These are phyloP conservation scores for Lasioglossum leucozonium DNA, from an alignment of 2,888 invertebrate genomes.

Conservation along the genomic window DNA sequence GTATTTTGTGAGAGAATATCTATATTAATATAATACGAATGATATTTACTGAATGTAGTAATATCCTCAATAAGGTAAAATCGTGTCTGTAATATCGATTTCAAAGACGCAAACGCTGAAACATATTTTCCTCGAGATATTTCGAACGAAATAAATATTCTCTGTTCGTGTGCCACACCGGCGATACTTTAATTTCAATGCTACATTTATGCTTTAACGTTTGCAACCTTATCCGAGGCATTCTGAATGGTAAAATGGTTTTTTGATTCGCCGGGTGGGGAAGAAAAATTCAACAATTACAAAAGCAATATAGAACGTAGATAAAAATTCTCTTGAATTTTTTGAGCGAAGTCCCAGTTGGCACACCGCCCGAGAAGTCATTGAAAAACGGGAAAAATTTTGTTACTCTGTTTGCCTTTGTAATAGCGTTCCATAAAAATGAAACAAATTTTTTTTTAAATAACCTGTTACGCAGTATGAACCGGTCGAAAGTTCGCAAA, in stretches of 20 bases:
- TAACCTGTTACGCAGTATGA: background rate
- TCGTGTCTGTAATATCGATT: background rate
- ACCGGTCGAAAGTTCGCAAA: background rate
- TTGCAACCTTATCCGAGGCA: background rate
- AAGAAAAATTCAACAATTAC: background rate
- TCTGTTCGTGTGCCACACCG: background rate
- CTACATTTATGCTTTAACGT: background rate
- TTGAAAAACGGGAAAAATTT: background rate
- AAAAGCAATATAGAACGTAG: slow-evolving; percentile 1
- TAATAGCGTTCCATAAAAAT: background rate
- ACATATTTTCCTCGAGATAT: background rate
- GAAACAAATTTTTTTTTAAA: background rate
- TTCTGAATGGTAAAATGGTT: background rate
- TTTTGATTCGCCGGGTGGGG: background rate
- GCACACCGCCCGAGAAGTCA: background rate
- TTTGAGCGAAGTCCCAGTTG: background rate
- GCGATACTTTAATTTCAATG: background rate
- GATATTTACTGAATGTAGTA: background rate
- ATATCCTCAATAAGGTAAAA: background rate
- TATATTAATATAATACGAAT: background rate
- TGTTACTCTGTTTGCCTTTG: background rate
- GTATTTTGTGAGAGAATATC: background rate
- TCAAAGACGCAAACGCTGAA: no score
- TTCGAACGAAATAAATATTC: background rate
- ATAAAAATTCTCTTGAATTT: slow-evolving; percentile 6